Evolutionary conservation across 2,113 vertebrate genomes (phyloP).

Genomic region (Daubentonia madagascariensis): DNA sequence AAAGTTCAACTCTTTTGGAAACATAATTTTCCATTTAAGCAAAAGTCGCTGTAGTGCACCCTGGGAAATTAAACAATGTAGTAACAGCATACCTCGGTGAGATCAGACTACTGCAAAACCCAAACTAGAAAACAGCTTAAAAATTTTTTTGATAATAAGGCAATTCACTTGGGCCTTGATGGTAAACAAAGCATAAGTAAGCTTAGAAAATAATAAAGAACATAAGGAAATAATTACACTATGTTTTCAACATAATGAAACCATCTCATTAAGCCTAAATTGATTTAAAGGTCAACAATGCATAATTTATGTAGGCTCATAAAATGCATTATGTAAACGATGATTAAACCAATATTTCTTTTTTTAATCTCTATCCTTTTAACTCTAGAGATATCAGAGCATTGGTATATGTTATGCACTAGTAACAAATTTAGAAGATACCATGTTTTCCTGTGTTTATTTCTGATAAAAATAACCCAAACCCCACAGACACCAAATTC

Average conservation of each 20-base stretch:
- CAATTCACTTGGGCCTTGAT: background rate
- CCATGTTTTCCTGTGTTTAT: background rate
- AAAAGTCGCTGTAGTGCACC: background rate
- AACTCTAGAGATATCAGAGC: background rate
- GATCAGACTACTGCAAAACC: background rate
- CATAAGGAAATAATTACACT: conserved; percentile 47
- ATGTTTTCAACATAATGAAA: conserved; percentile 48
- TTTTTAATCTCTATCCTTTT: background rate
- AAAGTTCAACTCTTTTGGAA: conserved; percentile 24
- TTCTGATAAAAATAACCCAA: conserved; percentile 1
- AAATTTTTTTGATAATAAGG: background rate
- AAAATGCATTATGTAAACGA: conserved; percentile 48
- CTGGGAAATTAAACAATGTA: conserved; percentile 17
- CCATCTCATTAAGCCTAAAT: conserved; percentile 52
- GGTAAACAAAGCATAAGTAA: background rate
- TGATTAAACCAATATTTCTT: background rate
- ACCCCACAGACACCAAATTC: background rate
- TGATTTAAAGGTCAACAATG: conserved; percentile 55
- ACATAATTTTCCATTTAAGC: background rate
- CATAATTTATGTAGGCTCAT: conserved; percentile 45
- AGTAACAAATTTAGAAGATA: background rate
- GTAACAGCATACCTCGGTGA: background rate
- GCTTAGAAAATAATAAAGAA: conserved; percentile 3
- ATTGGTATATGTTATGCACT: background rate
- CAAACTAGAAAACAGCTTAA: conserved; percentile 11